A percentile compares a stretch with the other conserved stretches of the same genome.
Evolutionary conservation across 2,113 vertebrate species (phyloP).

Genomic region (Osmerus mordax): DNA sequence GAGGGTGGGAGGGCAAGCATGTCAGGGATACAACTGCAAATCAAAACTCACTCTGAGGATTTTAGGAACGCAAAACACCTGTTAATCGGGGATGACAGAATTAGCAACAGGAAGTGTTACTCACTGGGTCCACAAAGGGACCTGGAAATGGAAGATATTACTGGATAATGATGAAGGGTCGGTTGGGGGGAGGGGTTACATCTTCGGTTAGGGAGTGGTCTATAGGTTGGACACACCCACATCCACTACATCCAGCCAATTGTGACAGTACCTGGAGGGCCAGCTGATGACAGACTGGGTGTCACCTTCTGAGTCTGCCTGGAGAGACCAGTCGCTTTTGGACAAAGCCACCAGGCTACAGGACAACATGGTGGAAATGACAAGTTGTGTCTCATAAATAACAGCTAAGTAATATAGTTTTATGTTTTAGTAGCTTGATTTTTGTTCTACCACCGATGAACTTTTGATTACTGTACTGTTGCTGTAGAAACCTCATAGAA

Average conservation of each 20-base stretch:
- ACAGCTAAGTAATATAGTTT: too few relatives aligned
- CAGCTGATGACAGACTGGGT: conserved; percentile 83
- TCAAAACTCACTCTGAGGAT: conserved; percentile 3
- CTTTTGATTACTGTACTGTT: too few relatives aligned
- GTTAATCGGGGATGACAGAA: conserved; percentile 18
- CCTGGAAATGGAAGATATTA: conserved; percentile 5
- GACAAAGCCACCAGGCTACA: conserved; percentile 55
- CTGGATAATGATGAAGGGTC: conserved; percentile 1
- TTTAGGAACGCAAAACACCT: conserved; percentile 11
- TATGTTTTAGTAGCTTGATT: too few relatives aligned
- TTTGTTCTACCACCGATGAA: too few relatives aligned
- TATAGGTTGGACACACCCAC: conserved; percentile 50
- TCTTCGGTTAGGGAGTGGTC: conserved; percentile 1
- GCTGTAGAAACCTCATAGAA: too few relatives aligned
- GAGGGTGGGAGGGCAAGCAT: not conserved
- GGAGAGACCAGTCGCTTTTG: conserved; percentile 83
- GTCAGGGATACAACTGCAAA: conserved; percentile 10
- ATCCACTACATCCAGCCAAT: conserved; percentile 1
- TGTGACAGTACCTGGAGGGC: conserved; percentile 82
- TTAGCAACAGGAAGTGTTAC: conserved; percentile 7
- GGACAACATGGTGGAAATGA: conserved; percentile 41
- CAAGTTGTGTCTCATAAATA: not conserved
- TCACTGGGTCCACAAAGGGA: too few relatives aligned
- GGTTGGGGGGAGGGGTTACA: conserved; percentile 5
- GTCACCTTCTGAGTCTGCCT: conserved; percentile 86